Evolutionary conservation across 2,113 vertebrate species (phyloP).

Genomic region (Colaptes auratus): DNA sequence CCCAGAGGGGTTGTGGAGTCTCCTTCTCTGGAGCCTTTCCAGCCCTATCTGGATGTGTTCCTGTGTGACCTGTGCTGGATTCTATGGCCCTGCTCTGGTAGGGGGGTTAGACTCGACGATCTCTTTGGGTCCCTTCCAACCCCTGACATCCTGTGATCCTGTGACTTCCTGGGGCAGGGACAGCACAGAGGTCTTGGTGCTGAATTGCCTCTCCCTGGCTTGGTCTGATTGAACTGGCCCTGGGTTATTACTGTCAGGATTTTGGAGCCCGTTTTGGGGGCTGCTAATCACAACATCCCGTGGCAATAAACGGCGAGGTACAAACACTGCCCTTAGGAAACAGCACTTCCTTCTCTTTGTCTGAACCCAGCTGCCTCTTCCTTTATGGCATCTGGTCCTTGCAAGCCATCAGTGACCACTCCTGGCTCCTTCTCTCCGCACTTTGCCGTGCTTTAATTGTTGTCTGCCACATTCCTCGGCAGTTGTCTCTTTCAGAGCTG

Average conservation of each 20-base stretch:
- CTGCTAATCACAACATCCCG: not conserved
- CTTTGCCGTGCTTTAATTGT: not conserved
- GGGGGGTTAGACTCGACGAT: too few relatives aligned
- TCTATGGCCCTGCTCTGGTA: too few relatives aligned
- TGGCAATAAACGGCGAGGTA: not conserved
- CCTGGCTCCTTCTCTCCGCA: rapidly evolving
- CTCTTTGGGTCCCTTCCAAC: too few relatives aligned
- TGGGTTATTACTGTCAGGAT: not conserved
- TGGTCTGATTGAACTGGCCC: not conserved
- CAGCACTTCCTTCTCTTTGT: not conserved
- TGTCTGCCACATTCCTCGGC: not conserved
- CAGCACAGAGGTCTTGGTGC: rapidly evolving
- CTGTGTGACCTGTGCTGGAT: too few relatives aligned
- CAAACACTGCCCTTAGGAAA: not conserved
- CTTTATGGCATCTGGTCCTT: not conserved
- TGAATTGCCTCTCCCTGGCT: not conserved
- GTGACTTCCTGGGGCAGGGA: not conserved
- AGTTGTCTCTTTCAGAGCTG: not conserved
- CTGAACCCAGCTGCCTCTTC: not conserved
- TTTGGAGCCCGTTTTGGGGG: not conserved
- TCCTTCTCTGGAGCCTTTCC: too few relatives aligned
- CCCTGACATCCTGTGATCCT: too few relatives aligned
- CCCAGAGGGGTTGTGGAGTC: too few relatives aligned
- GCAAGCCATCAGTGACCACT: rapidly evolving
- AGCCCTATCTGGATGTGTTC: too few relatives aligned